Conservation (phyloP, 2,113 vertebrate genomes). For the Aspiorhynchus laticeps region DNA sequence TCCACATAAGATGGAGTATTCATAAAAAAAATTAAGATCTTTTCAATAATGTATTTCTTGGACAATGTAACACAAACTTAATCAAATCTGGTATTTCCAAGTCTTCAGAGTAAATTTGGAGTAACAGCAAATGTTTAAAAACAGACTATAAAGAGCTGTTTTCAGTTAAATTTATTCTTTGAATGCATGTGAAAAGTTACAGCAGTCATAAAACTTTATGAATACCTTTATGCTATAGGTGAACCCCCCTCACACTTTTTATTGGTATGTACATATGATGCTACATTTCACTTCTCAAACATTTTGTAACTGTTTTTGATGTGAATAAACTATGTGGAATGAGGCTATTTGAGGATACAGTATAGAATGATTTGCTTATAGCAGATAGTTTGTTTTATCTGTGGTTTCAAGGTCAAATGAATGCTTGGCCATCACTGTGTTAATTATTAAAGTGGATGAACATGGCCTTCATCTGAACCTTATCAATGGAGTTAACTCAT, state of each 20-base stretch:
- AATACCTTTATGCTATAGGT: neutral
- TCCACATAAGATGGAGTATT: neutral
- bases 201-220: neutral
- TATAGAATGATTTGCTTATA: neutral
- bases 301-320: neutral
- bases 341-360: conserved; percentile 8
- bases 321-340: neutral
- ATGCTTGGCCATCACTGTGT: conserved; percentile 35
- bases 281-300: neutral
- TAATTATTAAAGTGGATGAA: conserved; percentile 60
- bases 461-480: conserved; percentile 53
- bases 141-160: neutral
- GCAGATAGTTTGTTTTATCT: conserved; percentile 43
- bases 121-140: neutral
- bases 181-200: neutral
- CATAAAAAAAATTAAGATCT: neutral
- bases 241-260: neutral
- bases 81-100: neutral
- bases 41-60: too few species aligned
- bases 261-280: neutral
- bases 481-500: conserved; percentile 44
- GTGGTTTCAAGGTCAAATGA: conserved; percentile 52
- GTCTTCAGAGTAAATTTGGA: neutral
- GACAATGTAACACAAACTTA: neutral
- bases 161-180: neutral